Base-by-base conservation (phyloP, 2,797 vertebrate species). In the Acanthis flammea region DNA sequence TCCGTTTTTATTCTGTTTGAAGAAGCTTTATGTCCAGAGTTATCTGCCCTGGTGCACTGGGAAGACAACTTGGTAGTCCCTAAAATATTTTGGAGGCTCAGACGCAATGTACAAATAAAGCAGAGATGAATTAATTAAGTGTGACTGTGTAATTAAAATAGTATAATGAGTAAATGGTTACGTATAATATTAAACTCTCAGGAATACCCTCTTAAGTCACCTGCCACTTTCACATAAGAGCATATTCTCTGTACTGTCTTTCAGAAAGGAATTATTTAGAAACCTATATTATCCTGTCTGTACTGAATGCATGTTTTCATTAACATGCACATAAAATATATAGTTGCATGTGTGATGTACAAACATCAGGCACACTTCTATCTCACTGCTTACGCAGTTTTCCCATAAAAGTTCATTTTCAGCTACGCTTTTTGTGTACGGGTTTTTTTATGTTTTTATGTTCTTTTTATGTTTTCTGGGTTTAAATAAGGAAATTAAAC, bases 51-150 rank as follows among this genome's bases (percentile, higher is more conserved):
- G 27, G 58, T 5, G 8, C 78, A 65, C 60, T 21, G 39, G 72
- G 37, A 96, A 94, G 48, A 72, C 70, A 94, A 88, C 19, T 18
- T 31, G 24, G 67, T 72, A 90, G 76, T 73, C 70, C 95, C 77
- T 91, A 89, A 96, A 97, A 93, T 95, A 96, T 96, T 97, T 96
- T 94, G 89, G 87, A 93, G 92, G 75, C 86, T 95, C 91, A 96
- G 88, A 96, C 54, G 37, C 31, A 94, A 86, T 55, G 51, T 92
- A 90, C 66, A 94, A 97, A 97, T 94, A 97, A 97, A 97, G 90
- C 92, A 98, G 95, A 97, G 92, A 92, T 97, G 73, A 97, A 97
- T 98, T 97, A 97, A 97, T 98, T 97, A 98, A 95, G 95, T 97
- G 95, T 97, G 97, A 98, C 96, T 95, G 73, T 97, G 96, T 96